phyloP scores from a whole-genome alignment of 2,797 vertebrate genomes.

The Sebastes ruberrimus region DNA sequence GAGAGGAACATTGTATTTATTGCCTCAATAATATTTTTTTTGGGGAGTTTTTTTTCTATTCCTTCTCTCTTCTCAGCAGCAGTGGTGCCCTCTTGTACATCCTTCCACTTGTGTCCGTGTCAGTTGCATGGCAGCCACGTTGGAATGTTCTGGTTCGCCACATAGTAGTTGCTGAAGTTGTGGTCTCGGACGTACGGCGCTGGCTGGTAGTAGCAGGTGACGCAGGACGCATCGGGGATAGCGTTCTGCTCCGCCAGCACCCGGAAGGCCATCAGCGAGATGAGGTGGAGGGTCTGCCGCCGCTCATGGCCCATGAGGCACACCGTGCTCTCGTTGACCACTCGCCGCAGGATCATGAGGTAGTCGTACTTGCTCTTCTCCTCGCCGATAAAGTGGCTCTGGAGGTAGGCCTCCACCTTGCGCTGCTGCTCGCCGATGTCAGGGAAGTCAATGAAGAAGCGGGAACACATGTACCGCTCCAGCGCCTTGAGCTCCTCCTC shows the following conservation, averaged over 20 bases:
- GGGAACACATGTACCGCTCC: constrained; percentile 98
- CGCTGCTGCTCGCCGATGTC: constrained; percentile 95
- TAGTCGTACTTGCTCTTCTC: constrained; percentile 98
- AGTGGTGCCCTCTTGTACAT: not conserved
- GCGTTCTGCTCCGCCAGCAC: constrained; percentile 95
- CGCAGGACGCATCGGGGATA: constrained; percentile 92
- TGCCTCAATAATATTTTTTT: constrained; percentile 36
- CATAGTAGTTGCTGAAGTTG: constrained; percentile 98
- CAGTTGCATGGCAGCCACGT: constrained; percentile 98
- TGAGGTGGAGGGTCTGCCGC: constrained; percentile 94
- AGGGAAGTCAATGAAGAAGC: constrained; percentile 99
- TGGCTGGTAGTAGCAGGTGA: constrained; percentile 97
- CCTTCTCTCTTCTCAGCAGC: constrained; percentile 43
- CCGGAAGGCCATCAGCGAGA: constrained; percentile 91
- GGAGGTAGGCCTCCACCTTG: constrained; percentile 96
- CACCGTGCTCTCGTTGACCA: constrained; percentile 98
- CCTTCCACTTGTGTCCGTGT: constrained; percentile 27
- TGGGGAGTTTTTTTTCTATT: constrained; percentile 2
- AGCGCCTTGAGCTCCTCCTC: constrained; percentile 92
- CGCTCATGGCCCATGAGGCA: constrained; percentile 98
- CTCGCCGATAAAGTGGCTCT: constrained; percentile 96
- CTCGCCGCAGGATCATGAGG: constrained; percentile 93
- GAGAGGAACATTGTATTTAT: constrained; percentile 66
- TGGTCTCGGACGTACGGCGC: constrained; percentile 91
- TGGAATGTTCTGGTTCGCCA: constrained; percentile 93